phyloP scores from a whole-genome alignment of 37 sponge, comb jelly and placozoan genomes.

The Theonella swinhoei region DNA sequence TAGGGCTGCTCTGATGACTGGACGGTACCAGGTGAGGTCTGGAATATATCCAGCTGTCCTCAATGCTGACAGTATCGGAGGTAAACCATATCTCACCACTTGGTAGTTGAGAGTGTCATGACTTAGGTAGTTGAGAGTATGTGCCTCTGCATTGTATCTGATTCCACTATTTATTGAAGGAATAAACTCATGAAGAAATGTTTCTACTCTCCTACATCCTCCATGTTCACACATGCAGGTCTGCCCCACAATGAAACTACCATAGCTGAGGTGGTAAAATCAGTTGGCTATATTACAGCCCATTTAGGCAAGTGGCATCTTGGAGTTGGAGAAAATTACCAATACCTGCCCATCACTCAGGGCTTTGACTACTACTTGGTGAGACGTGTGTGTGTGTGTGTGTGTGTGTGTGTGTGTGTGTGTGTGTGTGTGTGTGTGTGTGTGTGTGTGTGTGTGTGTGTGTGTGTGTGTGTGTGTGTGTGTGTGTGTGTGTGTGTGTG shows the following conservation, averaged over 20 bases:
- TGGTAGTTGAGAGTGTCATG: too few relatives aligned
- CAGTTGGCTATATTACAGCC: conserved; percentile 54
- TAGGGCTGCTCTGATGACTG: conserved; percentile 61
- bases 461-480: too few relatives aligned
- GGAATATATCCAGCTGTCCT: conserved; percentile 55
- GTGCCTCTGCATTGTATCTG: conserved; percentile 59
- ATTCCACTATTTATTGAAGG: conserved; percentile 8
- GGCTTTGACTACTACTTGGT: conserved; percentile 77
- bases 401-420: background rate
- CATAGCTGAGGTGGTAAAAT: conserved; percentile 40
- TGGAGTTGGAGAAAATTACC: conserved; percentile 46
- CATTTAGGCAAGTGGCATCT: conserved; percentile 78
- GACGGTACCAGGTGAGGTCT: conserved; percentile 50
- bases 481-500: too few relatives aligned
- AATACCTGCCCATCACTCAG: conserved; percentile 63
- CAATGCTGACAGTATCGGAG: conserved; percentile 17
- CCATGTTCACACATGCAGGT: background rate
- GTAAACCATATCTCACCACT: too few relatives aligned
- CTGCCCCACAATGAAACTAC: conserved; percentile 56
- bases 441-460: too few relatives aligned
- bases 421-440: too few relatives aligned
- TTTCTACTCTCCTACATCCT: background rate
- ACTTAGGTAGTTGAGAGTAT: too few relatives aligned
- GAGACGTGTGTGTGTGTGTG: too few relatives aligned
- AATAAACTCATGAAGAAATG: background rate